Conservation (phyloP, 2,113 vertebrate genomes). For the Dolichallabes microphthalmus region DNA sequence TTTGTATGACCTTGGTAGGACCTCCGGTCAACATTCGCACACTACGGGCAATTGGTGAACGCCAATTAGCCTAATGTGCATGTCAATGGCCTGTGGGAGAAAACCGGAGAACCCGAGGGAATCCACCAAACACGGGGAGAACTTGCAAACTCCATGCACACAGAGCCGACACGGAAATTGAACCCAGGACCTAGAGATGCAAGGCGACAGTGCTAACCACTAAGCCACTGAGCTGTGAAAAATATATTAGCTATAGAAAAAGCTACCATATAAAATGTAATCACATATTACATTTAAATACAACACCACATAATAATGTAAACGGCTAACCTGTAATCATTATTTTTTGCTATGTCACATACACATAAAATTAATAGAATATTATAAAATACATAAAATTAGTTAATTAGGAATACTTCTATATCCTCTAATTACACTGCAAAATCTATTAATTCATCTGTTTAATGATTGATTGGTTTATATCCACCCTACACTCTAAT, state of each 20-base stretch:
- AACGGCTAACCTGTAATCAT: not conserved
- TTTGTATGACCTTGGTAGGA: too few relatives aligned
- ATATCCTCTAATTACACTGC: not conserved
- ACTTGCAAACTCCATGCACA: too few relatives aligned
- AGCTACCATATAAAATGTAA: not conserved
- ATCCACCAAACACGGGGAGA: too few relatives aligned
- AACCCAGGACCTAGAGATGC: too few relatives aligned
- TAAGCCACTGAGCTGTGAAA: too few relatives aligned
- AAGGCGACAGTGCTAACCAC: too few relatives aligned
- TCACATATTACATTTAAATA: not conserved
- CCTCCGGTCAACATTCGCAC: too few relatives aligned
- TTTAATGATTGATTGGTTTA: not conserved
- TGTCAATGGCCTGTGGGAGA: too few relatives aligned
- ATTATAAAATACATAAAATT: not conserved
- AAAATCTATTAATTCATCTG: not conserved
- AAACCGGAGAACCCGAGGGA: too few relatives aligned
- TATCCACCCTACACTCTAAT: not conserved
- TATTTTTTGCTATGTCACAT: not conserved
- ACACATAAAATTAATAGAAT: not conserved
- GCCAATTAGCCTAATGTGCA: too few relatives aligned
- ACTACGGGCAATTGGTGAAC: too few relatives aligned
- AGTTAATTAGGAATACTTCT: not conserved
- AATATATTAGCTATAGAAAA: not conserved
- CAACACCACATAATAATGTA: not conserved
- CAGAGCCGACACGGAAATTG: too few relatives aligned